Evolutionary conservation across 37 sponge, comb jelly and placozoan genomes (phyloP).

Genomic region (Halisarca cf. caerulea): DNA sequence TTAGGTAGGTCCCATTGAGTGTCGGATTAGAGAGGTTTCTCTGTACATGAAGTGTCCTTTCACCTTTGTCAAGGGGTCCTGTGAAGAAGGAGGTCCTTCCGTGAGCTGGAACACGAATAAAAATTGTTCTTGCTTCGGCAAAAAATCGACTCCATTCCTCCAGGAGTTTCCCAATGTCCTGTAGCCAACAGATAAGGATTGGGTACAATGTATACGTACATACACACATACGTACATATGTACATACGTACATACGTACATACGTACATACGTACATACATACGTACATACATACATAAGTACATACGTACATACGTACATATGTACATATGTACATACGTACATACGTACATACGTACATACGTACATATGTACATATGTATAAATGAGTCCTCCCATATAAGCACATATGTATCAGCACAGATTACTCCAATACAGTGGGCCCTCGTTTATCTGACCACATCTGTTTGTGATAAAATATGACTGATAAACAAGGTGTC

Average conservation of each 20-base stretch:
- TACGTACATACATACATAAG: too few species aligned
- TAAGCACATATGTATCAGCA: too few species aligned
- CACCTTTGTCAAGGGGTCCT: not conserved
- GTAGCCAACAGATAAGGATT: not conserved
- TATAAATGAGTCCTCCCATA: not conserved
- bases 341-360: not conserved
- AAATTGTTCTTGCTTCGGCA: slow-evolving; percentile 48
- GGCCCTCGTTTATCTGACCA: too few species aligned
- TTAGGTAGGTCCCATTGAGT: too few species aligned
- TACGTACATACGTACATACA: too few species aligned
- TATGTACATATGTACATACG: not conserved
- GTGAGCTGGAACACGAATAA: slow-evolving; percentile 68
- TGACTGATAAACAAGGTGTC: too few species aligned
- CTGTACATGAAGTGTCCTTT: not conserved
- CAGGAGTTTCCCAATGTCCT: slow-evolving; percentile 74
- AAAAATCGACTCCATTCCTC: slow-evolving; percentile 59
- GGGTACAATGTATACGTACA: not conserved
- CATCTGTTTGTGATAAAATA: too few species aligned
- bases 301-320: not conserved
- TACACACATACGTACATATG: not conserved
- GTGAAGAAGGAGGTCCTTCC: slow-evolving; percentile 28
- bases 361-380: too few species aligned
- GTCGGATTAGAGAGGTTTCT: too few species aligned
- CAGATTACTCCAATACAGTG: too few species aligned
- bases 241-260: not conserved